Evolutionary conservation across 2,888 invertebrate genomes (phyloP), one percentile per base, ranked within the genome.

Genomic region (Drosophila flavopinicola): DNA sequence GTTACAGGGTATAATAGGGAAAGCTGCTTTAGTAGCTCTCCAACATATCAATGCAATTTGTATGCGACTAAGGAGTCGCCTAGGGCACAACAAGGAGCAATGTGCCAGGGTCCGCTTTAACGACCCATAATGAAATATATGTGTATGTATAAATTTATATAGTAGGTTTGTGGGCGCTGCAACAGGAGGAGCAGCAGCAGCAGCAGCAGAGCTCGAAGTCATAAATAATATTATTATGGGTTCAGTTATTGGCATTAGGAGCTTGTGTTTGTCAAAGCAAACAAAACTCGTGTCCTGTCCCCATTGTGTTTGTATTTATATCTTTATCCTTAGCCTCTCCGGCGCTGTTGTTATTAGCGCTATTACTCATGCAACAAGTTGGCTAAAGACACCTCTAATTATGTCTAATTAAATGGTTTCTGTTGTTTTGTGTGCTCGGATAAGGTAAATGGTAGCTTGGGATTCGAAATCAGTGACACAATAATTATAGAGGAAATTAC

Each of bases 201-300:
- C 49, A 52, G 11, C 27, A 35, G 25, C 44, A 54, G 63, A 25
- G 25, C 66, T 61, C 39, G 49, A 32, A 60, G 77, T 63, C 65
- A 79, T 79, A 82, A 79, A 82, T 79, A 79, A 79, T 82, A 78
- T 67, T 77, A 78, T 82, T 82, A 82, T 79, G 75, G 78, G 79
- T 69, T 73, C 74, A 70, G 66, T 75, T 75, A 82, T 72, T 73
- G 73, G 69, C 60, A 66, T 72, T 58, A 66, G 57, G 54, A 66
- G 60, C 79, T 77, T 68, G 71, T 72, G 72, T 82, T 79, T 82
- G 79, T 78, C 83, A 82, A 67, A 63, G 66, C 76, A 80, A 74
- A 80, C 73, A 75, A 68, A 61, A 54, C 67, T 47, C 39, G 44
- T 58, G 35, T 37, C 37, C 29, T 37, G 41, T 35, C 23, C 42